Conservation (phyloP, 2,888 invertebrate species). For the Helobdella robusta region DNA sequence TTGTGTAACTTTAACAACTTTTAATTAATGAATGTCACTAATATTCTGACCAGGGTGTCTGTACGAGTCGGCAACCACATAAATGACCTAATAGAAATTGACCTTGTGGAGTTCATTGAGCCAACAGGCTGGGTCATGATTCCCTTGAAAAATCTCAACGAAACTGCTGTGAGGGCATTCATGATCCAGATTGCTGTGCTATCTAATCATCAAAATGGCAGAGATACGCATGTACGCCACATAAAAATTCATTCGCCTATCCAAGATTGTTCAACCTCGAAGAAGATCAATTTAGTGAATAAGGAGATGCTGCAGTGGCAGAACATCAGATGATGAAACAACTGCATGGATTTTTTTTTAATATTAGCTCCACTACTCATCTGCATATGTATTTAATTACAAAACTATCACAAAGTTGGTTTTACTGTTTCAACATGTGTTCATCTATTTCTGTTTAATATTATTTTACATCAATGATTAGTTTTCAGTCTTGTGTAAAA, state of each 20-base stretch:
- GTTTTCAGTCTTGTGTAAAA: too few species aligned
- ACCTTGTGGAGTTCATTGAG: slow-evolving; percentile 75
- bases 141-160: slow-evolving; percentile 70
- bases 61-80: slow-evolving; percentile 82
- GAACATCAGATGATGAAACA: slow-evolving; percentile 23
- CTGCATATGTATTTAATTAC: too few species aligned
- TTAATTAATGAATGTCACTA: too few species aligned
- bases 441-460: too few species aligned
- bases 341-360: too few species aligned
- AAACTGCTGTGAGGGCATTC: slow-evolving; percentile 80
- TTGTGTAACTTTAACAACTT: too few species aligned
- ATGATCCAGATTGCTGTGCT: slow-evolving; percentile 57
- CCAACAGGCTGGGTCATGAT: slow-evolving; percentile 94
- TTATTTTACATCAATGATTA: too few species aligned
- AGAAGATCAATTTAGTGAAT: slow-evolving; percentile 65
- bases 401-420: too few species aligned
- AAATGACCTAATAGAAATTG: slow-evolving; percentile 88
- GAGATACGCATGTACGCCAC: slow-evolving; percentile 94
- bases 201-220: slow-evolving; percentile 95
- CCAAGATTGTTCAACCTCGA: slow-evolving; percentile 44
- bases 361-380: too few species aligned
- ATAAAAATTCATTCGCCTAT: slow-evolving; percentile 86
- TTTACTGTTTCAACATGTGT: too few species aligned
- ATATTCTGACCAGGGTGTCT: slow-evolving; percentile 45
- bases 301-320: slow-evolving; percentile 57